A percentile compares a stretch with the other conserved stretches of the same genome.
phyloP scores from a whole-genome alignment of 2,888 invertebrate genomes.

The Marronus borbonicus region DNA sequence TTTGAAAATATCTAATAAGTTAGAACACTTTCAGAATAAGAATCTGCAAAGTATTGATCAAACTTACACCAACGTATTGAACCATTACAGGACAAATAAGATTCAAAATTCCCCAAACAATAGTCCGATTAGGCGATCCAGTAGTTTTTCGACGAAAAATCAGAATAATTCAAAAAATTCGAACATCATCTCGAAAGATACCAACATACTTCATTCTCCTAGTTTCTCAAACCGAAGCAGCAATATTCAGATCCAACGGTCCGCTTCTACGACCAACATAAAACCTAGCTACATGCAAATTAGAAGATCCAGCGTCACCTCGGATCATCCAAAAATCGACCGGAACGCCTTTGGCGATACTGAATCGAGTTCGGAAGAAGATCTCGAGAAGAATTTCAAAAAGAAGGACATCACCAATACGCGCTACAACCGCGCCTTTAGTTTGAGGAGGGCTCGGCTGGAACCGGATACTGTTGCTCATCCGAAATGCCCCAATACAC shows the following conservation, averaged over 20 bases:
- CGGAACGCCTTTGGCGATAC: slow-evolving; percentile 68
- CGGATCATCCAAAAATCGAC: slow-evolving; percentile 66
- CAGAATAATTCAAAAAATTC: slow-evolving; percentile 60
- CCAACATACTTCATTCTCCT: slow-evolving; percentile 62
- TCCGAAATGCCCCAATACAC: slow-evolving; percentile 76
- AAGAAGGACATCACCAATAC: slow-evolving; percentile 72
- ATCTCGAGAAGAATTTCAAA: slow-evolving; percentile 68
- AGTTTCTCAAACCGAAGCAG: slow-evolving; percentile 59
- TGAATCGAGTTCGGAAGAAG: slow-evolving; percentile 72
- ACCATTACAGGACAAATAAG: slow-evolving; percentile 68
- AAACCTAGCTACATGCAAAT: slow-evolving; percentile 62
- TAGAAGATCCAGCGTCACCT: slow-evolving; percentile 61
- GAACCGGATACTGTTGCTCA: slow-evolving; percentile 71
- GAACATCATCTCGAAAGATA: slow-evolving; percentile 55
- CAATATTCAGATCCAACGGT: slow-evolving; percentile 68
- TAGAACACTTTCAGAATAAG: slow-evolving; percentile 70
- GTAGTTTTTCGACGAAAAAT: slow-evolving; percentile 75
- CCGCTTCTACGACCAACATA: slow-evolving; percentile 70
- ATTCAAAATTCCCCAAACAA: slow-evolving; percentile 69
- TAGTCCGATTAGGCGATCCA: slow-evolving; percentile 77
- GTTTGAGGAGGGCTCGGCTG: slow-evolving; percentile 78
- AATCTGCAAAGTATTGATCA: slow-evolving; percentile 70
- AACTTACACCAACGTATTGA: slow-evolving; percentile 68
- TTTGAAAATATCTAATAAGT: slow-evolving; percentile 69
- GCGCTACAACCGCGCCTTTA: slow-evolving; percentile 82